These are phyloP conservation scores for Mesorhabditis sp. DNA, from an alignment of 2,888 invertebrate species.

Conservation along the genomic window DNA sequence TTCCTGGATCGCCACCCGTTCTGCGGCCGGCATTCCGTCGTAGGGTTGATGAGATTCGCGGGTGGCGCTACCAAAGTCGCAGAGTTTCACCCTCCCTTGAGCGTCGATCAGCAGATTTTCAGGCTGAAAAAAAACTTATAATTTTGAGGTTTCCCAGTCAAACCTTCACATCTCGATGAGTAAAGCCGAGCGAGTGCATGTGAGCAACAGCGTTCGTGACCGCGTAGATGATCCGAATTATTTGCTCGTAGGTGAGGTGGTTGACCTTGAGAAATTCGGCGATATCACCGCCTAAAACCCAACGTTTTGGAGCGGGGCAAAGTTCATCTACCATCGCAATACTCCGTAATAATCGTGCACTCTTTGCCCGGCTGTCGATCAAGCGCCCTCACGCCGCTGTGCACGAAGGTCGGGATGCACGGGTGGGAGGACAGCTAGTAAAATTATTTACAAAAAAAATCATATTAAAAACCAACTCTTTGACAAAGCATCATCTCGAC, in stretches of 20 bases:
- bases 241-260: slow-evolving; percentile 57
- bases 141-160: not conserved
- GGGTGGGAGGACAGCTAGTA: not conserved
- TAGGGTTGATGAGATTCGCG: slow-evolving; percentile 76
- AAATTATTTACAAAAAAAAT: slow-evolving; percentile 18
- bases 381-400: slow-evolving; percentile 68
- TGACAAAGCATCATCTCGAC: slow-evolving; percentile 61
- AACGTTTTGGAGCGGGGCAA: not conserved
- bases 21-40: slow-evolving; percentile 84
- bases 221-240: slow-evolving; percentile 82
- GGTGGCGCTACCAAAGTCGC: slow-evolving; percentile 95
- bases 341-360: slow-evolving; percentile 84
- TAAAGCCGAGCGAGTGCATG: slow-evolving; percentile 83
- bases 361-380: slow-evolving; percentile 73
- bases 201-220: slow-evolving; percentile 83
- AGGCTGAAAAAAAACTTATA: slow-evolving; percentile 60
- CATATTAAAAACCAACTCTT: slow-evolving; percentile 17
- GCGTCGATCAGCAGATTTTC: slow-evolving; percentile 87
- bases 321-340: slow-evolving; percentile 86
- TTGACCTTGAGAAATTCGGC: slow-evolving; percentile 27
- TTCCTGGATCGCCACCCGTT: slow-evolving; percentile 85
- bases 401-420: slow-evolving; percentile 7
- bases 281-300: slow-evolving; percentile 36
- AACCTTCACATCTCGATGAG: slow-evolving; percentile 87
- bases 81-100: slow-evolving; percentile 82